These are phyloP conservation scores for Macrosiphum euphorbiae DNA, from an alignment of 2,888 invertebrate genomes.

Conservation along the genomic window DNA sequence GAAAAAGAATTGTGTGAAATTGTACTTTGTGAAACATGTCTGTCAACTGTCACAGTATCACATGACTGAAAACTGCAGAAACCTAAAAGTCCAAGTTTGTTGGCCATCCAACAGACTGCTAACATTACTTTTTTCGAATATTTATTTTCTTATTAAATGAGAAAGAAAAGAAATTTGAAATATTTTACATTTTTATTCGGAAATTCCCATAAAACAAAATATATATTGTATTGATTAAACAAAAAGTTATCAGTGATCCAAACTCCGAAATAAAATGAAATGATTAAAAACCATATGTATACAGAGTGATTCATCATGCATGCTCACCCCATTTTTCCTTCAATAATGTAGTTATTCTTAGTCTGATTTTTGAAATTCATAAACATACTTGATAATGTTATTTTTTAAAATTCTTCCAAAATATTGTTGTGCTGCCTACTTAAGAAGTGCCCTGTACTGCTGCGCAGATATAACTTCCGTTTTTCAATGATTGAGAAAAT, in stretches of 20 bases:
- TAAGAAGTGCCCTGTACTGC: too few species aligned
- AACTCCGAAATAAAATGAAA: background rate
- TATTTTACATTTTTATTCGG: background rate
- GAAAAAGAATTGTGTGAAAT: background rate
- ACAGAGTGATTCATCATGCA: background rate
- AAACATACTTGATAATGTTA: background rate
- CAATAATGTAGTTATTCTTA: background rate
- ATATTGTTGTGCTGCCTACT: too few species aligned
- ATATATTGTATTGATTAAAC: background rate
- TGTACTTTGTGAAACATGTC: background rate
- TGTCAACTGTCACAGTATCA: background rate
- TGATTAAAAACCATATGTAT: background rate
- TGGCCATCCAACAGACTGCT: background rate
- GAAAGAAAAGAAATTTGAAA: background rate
- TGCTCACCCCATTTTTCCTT: background rate
- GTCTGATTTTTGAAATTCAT: background rate
- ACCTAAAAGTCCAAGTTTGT: background rate
- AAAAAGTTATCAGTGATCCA: background rate
- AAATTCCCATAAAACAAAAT: background rate
- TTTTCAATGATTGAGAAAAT: too few species aligned
- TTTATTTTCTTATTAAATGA: background rate
- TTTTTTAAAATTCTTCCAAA: background rate
- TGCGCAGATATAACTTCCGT: too few species aligned
- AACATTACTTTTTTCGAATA: background rate
- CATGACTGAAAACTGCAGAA: background rate